Conservation (phyloP, 2,888 invertebrate species). For the Thymelicus acteon region DNA sequence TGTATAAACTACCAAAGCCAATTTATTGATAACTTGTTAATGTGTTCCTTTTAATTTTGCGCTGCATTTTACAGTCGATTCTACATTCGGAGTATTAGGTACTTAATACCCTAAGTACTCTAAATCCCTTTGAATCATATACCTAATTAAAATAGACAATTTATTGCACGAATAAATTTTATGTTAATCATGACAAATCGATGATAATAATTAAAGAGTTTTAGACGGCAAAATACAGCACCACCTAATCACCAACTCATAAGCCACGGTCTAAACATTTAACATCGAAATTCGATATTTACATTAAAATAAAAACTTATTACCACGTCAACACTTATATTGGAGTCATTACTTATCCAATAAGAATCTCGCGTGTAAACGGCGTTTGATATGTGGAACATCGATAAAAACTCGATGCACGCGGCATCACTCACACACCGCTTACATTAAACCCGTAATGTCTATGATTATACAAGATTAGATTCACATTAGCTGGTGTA, state of each 20-base stretch:
- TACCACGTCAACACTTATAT: slow-evolving; percentile 35
- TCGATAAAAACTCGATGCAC: slow-evolving; percentile 40
- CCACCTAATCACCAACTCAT: not conserved
- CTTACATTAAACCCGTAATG: slow-evolving; percentile 66
- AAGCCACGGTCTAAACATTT: not conserved
- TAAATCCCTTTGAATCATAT: too few species aligned
- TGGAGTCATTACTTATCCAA: slow-evolving; percentile 35
- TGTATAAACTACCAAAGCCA: too few species aligned
- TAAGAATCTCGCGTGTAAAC: slow-evolving; percentile 34
- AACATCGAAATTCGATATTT: slow-evolving; percentile 34
- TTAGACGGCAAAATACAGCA: not conserved
- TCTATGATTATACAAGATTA: slow-evolving; percentile 70
- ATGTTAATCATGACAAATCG: not conserved
- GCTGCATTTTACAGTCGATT: too few species aligned
- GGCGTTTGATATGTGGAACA: slow-evolving; percentile 39
- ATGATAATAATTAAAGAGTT: slow-evolving; percentile 1
- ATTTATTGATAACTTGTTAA: too few species aligned
- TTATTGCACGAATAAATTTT: not conserved
- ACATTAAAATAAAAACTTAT: slow-evolving; percentile 37
- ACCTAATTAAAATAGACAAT: not conserved
- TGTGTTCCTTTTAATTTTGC: too few species aligned
- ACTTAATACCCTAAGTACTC: too few species aligned
- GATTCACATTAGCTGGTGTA: slow-evolving; percentile 66
- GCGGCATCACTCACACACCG: slow-evolving; percentile 50
- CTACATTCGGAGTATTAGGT: too few species aligned